Base-by-base conservation (phyloP, 64 coral and sea anemone genomes). In the Astreopora myriophthalma region DNA sequence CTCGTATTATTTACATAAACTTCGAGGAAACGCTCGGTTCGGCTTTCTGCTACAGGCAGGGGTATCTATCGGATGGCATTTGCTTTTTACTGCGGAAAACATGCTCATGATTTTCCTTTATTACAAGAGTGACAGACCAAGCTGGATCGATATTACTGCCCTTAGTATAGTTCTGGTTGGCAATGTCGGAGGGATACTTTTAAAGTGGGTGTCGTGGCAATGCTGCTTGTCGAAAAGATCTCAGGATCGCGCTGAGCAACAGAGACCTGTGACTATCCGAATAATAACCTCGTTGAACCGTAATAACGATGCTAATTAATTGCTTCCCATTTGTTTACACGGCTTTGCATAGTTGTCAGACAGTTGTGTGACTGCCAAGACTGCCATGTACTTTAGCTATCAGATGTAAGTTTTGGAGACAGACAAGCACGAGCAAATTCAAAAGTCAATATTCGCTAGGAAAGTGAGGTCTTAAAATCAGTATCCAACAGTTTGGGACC, bases 81-180 rank as follows among this genome's bases (percentile, higher is more conserved):
- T 63, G 17, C 79, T 83, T n/a, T 83, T 83, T 22, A 64, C 57
- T 14, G 52, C 33, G 17, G 79, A 83, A 24, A 83, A 83, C 19
- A 83, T 83, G 3, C 16, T 1, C 8, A 83, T 83, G 79, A 83
- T 83, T 14, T 19, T 65, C 20, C 13, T 65, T 38, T 24, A 25
- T 9, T 17, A 23, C 68, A 33, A 12, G 22, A n/a, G n/a, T n/a
- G n/a, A 12, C 28, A 13, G 51, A 55, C 3, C 31, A 71, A 13
- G 33, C 14, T 37, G 0, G 3, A 22, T 25, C 27, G 13, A 10
- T 37, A 24, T 6, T 22, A 2, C 20, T 64, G 79, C 31, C 3
- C 20, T 83, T 4, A 22, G 1, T 39, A 19, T 37, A 36, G 79
- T 83, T 24, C 6, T 40, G 13, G n/a, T 63, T 20, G 79, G 79